Conservation (phyloP, 2,888 invertebrate genomes). For the Bursaphelenchus okinawaensis region DNA sequence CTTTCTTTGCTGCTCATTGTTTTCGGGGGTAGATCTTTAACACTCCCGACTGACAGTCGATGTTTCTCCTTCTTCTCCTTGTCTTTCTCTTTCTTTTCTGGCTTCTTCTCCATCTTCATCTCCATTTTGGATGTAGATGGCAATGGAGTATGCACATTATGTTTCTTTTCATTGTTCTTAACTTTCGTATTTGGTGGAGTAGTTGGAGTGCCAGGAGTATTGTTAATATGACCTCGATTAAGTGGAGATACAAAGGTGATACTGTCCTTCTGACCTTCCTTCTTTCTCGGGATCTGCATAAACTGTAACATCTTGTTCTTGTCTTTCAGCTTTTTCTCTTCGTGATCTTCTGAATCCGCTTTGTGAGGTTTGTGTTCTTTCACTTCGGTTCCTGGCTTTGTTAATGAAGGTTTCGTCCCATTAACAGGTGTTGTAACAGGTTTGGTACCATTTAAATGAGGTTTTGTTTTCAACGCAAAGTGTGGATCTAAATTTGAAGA, state of each 20-base stretch:
- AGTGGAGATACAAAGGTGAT: constrained; percentile 8
- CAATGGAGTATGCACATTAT: not conserved
- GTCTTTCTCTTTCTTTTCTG: not conserved
- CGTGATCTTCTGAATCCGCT: not conserved
- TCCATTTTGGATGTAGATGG: not conserved
- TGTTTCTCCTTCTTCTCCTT: not conserved
- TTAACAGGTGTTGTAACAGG: no score
- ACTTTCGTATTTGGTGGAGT: not conserved
- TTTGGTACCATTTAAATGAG: no score
- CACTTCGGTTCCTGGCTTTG: no score
- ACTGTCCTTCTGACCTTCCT: not conserved
- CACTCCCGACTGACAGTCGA: not conserved
- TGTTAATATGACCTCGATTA: not conserved
- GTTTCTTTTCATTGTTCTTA: not conserved
- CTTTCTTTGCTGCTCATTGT: not conserved
- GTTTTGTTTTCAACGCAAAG: no score
- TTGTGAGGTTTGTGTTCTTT: no score
- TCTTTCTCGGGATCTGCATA: constrained; percentile 4
- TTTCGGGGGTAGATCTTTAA: not conserved
- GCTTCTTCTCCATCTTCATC: constrained; percentile 2
- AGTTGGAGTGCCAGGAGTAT: not conserved
- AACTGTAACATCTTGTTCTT: constrained; percentile 9
- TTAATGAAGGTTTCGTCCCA: no score
- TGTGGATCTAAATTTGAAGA: no score
- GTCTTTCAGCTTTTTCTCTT: not conserved